These are phyloP conservation scores for Malurus melanocephalus DNA, from an alignment of 2,113 vertebrate species.

Conservation along the genomic window DNA sequence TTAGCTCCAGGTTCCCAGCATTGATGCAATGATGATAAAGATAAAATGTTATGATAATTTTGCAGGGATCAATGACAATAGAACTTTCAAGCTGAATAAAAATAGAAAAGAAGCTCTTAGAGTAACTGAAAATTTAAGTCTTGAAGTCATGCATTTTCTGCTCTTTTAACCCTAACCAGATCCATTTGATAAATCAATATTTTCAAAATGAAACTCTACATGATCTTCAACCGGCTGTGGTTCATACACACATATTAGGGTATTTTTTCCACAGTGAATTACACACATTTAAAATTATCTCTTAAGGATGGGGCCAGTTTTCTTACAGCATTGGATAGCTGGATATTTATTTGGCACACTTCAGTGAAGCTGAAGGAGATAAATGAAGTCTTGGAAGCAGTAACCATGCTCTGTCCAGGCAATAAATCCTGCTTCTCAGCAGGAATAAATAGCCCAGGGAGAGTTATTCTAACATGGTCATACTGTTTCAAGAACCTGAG, in stretches of 20 bases:
- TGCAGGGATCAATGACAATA: neutral
- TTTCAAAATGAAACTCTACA: neutral
- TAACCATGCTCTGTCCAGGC: neutral
- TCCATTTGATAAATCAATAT: neutral
- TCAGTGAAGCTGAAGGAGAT: neutral
- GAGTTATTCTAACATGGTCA: neutral
- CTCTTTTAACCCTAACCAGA: neutral
- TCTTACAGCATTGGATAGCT: neutral
- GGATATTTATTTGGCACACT: neutral
- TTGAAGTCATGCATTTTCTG: neutral
- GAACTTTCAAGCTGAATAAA: neutral
- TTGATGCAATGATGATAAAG: neutral
- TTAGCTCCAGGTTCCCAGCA: neutral
- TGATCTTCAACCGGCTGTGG: neutral
- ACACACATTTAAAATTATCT: neutral
- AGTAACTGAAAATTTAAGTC: neutral
- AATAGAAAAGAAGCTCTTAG: neutral
- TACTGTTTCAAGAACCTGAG: neutral
- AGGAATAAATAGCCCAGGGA: neutral
- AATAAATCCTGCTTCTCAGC: neutral
- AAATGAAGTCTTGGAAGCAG: neutral
- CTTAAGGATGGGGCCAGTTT: neutral
- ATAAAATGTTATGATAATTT: neutral
- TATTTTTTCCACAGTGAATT: neutral
- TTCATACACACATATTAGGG: neutral